phyloP scores from a whole-genome alignment of 2,888 invertebrate species.

The Zaprionus obscuricornis region DNA sequence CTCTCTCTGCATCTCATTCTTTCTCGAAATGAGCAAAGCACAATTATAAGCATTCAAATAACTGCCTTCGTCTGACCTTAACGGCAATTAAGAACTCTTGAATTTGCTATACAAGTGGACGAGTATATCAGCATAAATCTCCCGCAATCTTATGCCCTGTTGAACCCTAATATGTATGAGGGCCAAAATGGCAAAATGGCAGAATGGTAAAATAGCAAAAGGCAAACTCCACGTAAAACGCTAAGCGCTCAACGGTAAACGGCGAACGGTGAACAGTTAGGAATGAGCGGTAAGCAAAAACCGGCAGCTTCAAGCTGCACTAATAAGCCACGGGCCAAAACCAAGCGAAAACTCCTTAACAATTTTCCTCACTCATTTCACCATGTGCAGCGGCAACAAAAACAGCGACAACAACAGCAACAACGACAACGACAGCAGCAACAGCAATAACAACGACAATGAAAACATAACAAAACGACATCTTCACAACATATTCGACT shows the following conservation, averaged over 20 bases:
- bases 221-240: constrained; percentile 21
- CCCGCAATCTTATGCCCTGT: constrained; percentile 44
- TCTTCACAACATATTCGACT: neutral
- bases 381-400: constrained; percentile 27
- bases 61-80: constrained; percentile 44
- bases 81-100: constrained; percentile 53
- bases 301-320: constrained; percentile 35
- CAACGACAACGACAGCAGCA: constrained; percentile 2
- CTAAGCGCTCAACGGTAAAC: neutral
- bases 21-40: constrained; percentile 11
- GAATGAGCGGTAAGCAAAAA: neutral
- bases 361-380: constrained; percentile 32
- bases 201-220: too few relatives aligned
- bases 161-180: constrained; percentile 48
- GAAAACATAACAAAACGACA: constrained; percentile 29
- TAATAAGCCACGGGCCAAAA: constrained; percentile 52
- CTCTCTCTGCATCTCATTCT: neutral
- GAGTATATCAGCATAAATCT: constrained; percentile 59
- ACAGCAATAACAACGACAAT: constrained; percentile 22
- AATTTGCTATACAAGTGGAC: constrained; percentile 40
- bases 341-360: constrained; percentile 34
- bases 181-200: too few relatives aligned
- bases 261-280: too few relatives aligned
- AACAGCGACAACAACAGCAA: constrained; percentile 20
- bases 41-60: constrained; percentile 48